Base-by-base conservation (phyloP, 2,113 vertebrate genomes). In the Ailuropoda melanoleuca region DNA sequence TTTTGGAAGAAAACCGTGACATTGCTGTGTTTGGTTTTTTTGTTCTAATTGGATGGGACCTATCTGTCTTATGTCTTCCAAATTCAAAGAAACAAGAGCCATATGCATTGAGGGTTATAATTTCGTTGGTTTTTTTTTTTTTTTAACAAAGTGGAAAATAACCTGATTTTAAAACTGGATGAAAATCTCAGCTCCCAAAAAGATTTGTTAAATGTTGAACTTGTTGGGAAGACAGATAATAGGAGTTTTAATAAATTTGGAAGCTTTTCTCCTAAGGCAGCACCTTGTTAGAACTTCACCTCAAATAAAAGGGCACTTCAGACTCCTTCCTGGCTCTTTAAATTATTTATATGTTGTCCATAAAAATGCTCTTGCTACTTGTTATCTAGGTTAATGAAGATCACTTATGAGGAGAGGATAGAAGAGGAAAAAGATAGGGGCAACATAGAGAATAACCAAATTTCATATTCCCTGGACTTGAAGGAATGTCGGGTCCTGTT, bases 161-260 rank as follows among this genome's bases (percentile, higher is more conserved):
- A 91, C 19, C 31, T 89, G 14, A 43, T 77, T 97, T 95, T 75
- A 64, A 94, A 83, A 8, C 26, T 80, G 66, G 83, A 29, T 84
- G 46, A 74, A 92, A 56, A 78, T 56, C 17, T 81, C 75, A 88
- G 21, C 43, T 68, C 48, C 83, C 50, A 72, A 78, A 90, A 93
- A 34, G 26, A 62, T 80, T 55, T 92, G 11, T 90, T 72, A 21
- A 74, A 78, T 37, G 39, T 18, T 46, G 50, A 7, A 0, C 13
- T 75, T 93, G 10, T 78, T 37, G 26, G 31, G 12, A 96, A 93
- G 82, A 78, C 55, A 83, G 60, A 14, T 68, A 10, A 74, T 12
- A 78, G 29, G 29, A 37, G 34, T 29, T 62, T 46, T 23, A 2
- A 1, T 78, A n/a, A 89, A 62, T 78, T 50, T 39, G 66, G 39